Evolutionary conservation across 2,888 invertebrate species (phyloP), one percentile per base, ranked within the genome.

Genomic region (Tenthredo mesomela): DNA sequence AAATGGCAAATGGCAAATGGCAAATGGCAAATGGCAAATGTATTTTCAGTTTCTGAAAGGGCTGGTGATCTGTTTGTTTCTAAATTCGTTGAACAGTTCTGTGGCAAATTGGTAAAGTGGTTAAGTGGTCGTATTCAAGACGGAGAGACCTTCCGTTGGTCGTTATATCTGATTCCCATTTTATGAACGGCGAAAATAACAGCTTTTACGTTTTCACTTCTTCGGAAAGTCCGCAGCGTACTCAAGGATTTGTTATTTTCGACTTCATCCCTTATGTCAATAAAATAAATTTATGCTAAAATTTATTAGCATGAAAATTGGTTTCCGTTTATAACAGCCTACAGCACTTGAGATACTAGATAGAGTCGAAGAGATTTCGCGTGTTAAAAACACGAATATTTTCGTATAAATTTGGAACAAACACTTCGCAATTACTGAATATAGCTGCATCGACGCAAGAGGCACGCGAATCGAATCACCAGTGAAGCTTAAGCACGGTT

Each of bases 401-500:
- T 12, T 61, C 61, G 10, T 61, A 61, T 61, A 61, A 61, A 61
- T 61, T 71, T 71, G 37, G 40, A 71, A 71, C 21, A 37, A 77
- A 67, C 67, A 67, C 67, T 67, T 77, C 5, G 77, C 47, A 50
- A 47, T 47, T 29, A 77, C 5, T 3, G 77, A 54, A 67, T 2
- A 67, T n/a, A n/a, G n/a, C n/a, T n/a, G 33, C 15, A 61, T 21
- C 61, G 43, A 47, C 43, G 21, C 47, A 40, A 75, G 75, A 77
- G 40, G 54, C 77, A 77, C 77, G 77, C 54, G 77, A 77, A 77
- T 77, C 50, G 50, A 77, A 77, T 50, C 77, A 29, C 77, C 77
- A 25, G 29, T 54, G 29, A 77, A 77, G 50, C 54, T 77, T n/a
- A 54, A 77, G 50, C 77, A n/a, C 73, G 43, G 18, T 43, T 73